These are phyloP conservation scores for Saguinus midas DNA, from an alignment of 2,113 vertebrate genomes.

Conservation along the genomic window DNA sequence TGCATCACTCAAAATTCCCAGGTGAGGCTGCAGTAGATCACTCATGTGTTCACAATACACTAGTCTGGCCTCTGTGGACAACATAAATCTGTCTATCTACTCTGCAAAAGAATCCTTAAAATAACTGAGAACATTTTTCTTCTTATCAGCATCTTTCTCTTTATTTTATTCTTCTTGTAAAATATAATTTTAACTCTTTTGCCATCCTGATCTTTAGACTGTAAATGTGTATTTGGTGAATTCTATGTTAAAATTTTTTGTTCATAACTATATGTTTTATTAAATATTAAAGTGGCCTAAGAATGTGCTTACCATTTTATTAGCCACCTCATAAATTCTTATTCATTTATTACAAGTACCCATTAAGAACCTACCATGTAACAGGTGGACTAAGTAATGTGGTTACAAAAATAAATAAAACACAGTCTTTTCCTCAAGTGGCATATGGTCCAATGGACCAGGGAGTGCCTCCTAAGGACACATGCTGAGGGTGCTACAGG, in stretches of 20 bases:
- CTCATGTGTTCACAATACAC: background rate
- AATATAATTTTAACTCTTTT: background rate
- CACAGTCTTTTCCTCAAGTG: background rate
- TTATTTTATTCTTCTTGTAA: background rate
- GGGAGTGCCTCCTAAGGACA: background rate
- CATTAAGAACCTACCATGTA: background rate
- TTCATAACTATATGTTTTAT: background rate
- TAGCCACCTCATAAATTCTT: background rate
- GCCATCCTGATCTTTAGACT: background rate
- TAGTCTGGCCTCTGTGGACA: background rate
- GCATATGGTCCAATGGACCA: background rate
- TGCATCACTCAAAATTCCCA: background rate
- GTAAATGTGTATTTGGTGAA: background rate
- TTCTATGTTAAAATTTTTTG: background rate
- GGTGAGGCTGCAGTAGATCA: background rate
- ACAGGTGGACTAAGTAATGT: background rate
- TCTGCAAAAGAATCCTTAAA: background rate
- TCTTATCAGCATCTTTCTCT: background rate
- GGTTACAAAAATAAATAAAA: background rate
- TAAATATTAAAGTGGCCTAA: background rate
- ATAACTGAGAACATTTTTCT: slow-evolving; percentile 9
- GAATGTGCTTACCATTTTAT: background rate
- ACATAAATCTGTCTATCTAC: background rate
- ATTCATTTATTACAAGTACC: background rate
- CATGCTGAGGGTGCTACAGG: fast-evolving